A percentile compares a stretch with the other conserved stretches of the same genome.
Evolutionary conservation across 2,888 invertebrate genomes (phyloP).

Genomic region (Chrysolina americana): DNA sequence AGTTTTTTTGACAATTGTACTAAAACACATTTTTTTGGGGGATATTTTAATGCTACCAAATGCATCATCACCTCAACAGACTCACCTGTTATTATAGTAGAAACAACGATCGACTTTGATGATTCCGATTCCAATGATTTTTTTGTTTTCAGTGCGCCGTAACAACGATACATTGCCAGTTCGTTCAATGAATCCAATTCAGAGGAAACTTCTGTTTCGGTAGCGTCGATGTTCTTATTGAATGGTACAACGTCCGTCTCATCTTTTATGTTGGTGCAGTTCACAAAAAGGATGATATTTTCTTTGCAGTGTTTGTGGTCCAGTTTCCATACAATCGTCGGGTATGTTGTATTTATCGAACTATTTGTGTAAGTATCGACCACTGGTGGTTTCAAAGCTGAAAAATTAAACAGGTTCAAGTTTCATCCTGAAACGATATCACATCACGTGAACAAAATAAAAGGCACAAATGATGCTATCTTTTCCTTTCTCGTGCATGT

Average conservation of each 20-base stretch:
- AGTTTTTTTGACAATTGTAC: too few relatives aligned
- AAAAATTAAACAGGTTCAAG: not conserved
- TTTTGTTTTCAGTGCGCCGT: not conserved
- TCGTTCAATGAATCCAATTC: not conserved
- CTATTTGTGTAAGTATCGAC: not conserved
- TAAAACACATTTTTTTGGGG: too few relatives aligned
- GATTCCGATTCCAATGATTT: not conserved
- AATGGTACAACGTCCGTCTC: not conserved
- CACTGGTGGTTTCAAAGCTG: not conserved
- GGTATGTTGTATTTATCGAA: not conserved
- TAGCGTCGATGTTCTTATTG: not conserved
- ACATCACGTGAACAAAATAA: not conserved
- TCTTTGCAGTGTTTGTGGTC: not conserved
- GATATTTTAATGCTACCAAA: too few relatives aligned
- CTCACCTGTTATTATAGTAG: slow-evolving; percentile 4
- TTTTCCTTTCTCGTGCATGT: too few relatives aligned
- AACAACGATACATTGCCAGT: not conserved
- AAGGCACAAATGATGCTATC: too few relatives aligned
- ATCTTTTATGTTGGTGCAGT: not conserved
- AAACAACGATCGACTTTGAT: not conserved
- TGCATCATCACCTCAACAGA: not conserved
- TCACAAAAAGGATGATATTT: not conserved
- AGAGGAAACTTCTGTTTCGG: not conserved
- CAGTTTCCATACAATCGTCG: not conserved
- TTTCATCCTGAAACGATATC: not conserved